Base-by-base conservation (phyloP, 2,888 invertebrate genomes). In the Nipponacmea schrenckii region DNA sequence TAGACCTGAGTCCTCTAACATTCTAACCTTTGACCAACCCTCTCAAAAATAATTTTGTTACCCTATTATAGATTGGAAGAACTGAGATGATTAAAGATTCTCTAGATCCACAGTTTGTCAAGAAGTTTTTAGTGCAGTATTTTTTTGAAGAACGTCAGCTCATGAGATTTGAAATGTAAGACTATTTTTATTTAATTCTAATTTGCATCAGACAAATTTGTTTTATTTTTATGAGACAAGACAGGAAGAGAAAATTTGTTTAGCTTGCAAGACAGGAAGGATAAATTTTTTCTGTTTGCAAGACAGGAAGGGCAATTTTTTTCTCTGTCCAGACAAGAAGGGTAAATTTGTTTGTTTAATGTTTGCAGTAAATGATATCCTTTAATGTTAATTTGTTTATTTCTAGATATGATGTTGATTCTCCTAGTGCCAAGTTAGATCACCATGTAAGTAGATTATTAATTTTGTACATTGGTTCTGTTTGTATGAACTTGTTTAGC, bases 91-190 rank as follows among this genome's bases (percentile, higher is more conserved):
- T 90, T 48, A 90, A 89, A 80, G 90, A 90, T 75, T 90, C 89
- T 26, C 79, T 90, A 70, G 90, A 91, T 83, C 92, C 92, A 14
- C 88, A 87, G n/a, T 92, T 92, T 90, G 90, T 89, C 0, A 90
- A 83, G 72, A 86, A 86, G 74, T 86, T 87, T 74, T 72, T 80
- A 15, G 75, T 87, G 68, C 81, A 84, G 66, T 87, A 86, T 71
- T 84, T 79, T 73, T 87, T 87, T 80, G 87, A 87, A 70, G 84
- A 86, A 69, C 79, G 80, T 39, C 87, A 87, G 73, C 81, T 84
- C 66, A 74, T 87, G 14, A 83, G 80, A 67, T 86, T 87, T 81
- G 78, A 77, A 71, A 72, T 81, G 81, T 81, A 70, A 75, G 80
- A 8, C 39, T 8, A 39, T 39, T 39, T 76, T 48, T 67, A 46